A percentile compares a stretch with the other conserved stretches of the same genome.
These are phyloP conservation scores for Mnemiopsis leidyi DNA, from an alignment of 37 sponge, comb jelly and placozoan genomes.

Conservation along the genomic window DNA sequence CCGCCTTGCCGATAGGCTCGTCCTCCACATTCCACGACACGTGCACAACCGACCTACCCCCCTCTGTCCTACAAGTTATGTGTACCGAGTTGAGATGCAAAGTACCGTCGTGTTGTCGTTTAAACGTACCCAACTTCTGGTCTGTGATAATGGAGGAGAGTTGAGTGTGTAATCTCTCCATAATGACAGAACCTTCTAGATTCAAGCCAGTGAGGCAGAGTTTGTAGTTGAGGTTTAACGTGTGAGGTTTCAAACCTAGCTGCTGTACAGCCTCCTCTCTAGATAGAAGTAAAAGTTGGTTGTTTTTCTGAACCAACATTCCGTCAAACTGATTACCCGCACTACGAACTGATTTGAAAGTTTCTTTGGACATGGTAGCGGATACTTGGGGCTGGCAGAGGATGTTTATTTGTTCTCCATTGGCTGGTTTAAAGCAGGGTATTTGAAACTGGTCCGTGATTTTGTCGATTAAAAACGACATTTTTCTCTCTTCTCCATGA, in stretches of 20 bases:
- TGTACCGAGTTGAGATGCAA: constrained; percentile 25
- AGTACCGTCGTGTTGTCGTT: constrained; percentile 50
- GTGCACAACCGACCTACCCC: not conserved
- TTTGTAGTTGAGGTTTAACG: constrained; percentile 60
- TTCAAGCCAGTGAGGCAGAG: not conserved
- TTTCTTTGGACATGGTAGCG: constrained; percentile 71
- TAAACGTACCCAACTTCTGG: constrained; percentile 58
- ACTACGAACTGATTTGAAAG: constrained; percentile 70
- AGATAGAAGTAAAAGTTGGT: constrained; percentile 13
- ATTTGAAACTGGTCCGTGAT: constrained; percentile 72
- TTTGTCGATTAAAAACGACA: constrained; percentile 82
- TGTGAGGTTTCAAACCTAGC: constrained; percentile 22
- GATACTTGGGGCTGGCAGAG: constrained; percentile 72
- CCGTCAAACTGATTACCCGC: constrained; percentile 42
- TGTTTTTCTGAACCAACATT: constrained; percentile 14
- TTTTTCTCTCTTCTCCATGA: constrained; percentile 94
- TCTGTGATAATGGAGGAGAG: constrained; percentile 59
- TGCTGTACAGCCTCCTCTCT: constrained; percentile 15
- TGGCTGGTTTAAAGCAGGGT: constrained; percentile 84
- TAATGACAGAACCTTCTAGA: not conserved
- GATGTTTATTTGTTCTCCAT: constrained; percentile 89
- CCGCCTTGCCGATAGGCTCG: constrained; percentile 31
- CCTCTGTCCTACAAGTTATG: constrained; percentile 6
- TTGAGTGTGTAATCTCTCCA: constrained; percentile 56
- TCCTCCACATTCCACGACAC: constrained; percentile 59